Conservation (phyloP, 2,797 vertebrate species). For the Cyclopterus lumpus region DNA sequence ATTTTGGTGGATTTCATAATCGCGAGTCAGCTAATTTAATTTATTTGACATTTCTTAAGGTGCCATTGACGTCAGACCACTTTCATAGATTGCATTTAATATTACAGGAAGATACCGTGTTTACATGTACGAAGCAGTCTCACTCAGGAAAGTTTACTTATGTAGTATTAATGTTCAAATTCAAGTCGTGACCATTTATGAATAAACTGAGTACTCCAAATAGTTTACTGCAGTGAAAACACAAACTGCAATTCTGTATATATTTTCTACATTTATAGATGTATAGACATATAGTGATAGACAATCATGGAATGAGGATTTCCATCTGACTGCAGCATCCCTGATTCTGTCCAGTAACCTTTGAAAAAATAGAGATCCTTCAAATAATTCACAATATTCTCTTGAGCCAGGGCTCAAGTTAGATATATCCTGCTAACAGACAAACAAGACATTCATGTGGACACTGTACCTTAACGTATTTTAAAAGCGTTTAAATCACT, state of each 20-base stretch:
- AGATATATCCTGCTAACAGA: too few relatives aligned
- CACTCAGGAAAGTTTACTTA: background rate
- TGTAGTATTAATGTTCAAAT: constrained; percentile 5
- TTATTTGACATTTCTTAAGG: background rate
- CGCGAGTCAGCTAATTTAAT: background rate
- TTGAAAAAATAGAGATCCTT: background rate
- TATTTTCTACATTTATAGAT: background rate
- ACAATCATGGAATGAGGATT: background rate
- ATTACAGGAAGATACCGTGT: background rate
- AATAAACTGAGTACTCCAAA: background rate
- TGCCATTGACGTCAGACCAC: background rate
- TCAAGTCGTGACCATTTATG: background rate
- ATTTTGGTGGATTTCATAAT: background rate
- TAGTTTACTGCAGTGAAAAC: background rate
- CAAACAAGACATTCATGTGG: background rate
- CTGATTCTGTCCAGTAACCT: too few relatives aligned
- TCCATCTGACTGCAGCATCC: background rate
- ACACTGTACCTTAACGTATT: background rate
- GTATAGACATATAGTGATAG: background rate
- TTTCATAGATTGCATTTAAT: background rate
- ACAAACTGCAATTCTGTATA: background rate
- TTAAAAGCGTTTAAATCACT: background rate
- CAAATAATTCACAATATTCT: background rate
- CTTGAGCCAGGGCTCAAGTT: too few relatives aligned
- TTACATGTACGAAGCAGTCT: background rate